Percentiles rank a stretch among this genome's conserved stretches.
phyloP scores from a whole-genome alignment of 2,888 invertebrate species.

The Pycnomerus fuliginosus region DNA sequence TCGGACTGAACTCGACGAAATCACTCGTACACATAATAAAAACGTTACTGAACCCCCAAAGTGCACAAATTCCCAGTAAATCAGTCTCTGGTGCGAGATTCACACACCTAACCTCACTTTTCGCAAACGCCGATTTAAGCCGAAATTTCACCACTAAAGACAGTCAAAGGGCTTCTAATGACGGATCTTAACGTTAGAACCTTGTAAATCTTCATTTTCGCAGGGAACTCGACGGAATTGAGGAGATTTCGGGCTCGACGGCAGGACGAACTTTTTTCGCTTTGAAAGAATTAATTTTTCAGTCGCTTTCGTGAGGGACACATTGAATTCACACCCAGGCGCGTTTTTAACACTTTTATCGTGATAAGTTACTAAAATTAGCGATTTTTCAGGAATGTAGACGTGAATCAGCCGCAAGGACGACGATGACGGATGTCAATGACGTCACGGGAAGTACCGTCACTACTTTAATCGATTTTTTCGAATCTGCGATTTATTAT shows the following conservation, averaged over 20 bases:
- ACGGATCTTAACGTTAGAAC: constrained; percentile 46
- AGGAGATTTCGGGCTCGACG: neutral
- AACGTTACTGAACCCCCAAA: constrained; percentile 18
- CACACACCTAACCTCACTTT: constrained; percentile 43
- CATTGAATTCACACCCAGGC: no score
- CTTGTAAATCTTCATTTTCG: constrained; percentile 51
- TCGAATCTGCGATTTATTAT: no score
- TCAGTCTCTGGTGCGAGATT: constrained; percentile 8
- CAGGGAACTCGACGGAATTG: constrained; percentile 4
- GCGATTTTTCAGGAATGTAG: no score
- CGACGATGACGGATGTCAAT: no score
- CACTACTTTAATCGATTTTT: no score
- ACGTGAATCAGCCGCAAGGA: no score
- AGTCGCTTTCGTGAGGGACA: constrained; percentile 20
- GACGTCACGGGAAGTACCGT: no score
- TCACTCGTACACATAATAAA: constrained; percentile 45
- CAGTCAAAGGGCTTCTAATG: constrained; percentile 53
- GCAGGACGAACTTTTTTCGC: neutral
- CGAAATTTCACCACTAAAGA: constrained; percentile 23
- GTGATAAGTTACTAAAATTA: no score
- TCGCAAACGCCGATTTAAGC: constrained; percentile 25
- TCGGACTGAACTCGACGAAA: constrained; percentile 35
- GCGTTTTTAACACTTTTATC: no score
- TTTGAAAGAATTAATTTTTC: constrained; percentile 3
- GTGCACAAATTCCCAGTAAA: constrained; percentile 4